Percentiles rank a stretch among this genome's conserved stretches.
Evolutionary conservation across 1,140 invertebrate genomes (phyloP).

Genomic region (Prorops nasuta): DNA sequence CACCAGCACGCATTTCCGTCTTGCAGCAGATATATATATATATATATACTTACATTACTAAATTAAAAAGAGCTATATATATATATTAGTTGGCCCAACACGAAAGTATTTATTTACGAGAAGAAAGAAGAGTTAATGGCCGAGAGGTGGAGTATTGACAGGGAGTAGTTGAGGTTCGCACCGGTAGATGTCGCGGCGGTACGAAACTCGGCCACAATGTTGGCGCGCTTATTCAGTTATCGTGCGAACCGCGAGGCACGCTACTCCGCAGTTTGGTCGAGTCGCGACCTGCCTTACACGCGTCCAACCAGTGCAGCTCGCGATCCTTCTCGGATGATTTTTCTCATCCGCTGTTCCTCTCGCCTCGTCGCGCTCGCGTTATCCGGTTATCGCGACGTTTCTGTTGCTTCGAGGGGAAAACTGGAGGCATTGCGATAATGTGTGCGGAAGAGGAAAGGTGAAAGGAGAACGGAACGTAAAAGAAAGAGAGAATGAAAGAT

Average conservation of each 20-base stretch:
- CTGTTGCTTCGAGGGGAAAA: too few species aligned
- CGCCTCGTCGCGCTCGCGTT: too few species aligned
- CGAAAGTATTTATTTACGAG: too few species aligned
- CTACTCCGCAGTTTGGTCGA: constrained; percentile 11
- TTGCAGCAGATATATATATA: too few species aligned
- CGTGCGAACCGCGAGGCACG: constrained; percentile 1
- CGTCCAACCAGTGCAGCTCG: constrained; percentile 6
- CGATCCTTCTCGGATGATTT: neutral
- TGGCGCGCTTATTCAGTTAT: too few species aligned
- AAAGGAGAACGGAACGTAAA: neutral
- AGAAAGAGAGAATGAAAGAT: neutral
- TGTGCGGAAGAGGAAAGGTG: too few species aligned
- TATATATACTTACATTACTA: too few species aligned
- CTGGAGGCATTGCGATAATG: too few species aligned
- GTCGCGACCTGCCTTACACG: constrained; percentile 32
- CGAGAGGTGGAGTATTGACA: constrained; percentile 14
- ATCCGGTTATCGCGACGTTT: too few species aligned
- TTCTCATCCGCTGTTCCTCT: constrained; percentile 1
- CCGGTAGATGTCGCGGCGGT: constrained; percentile 8
- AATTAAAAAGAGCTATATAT: too few species aligned
- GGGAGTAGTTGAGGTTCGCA: constrained; percentile 11
- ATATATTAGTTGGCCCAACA: too few species aligned
- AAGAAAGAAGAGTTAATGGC: constrained; percentile 18
- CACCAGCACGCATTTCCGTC: too few species aligned
- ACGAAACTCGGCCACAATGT: constrained; percentile 14